Base-by-base conservation (phyloP, 2,888 invertebrate species). In the Linyphia triangularis region DNA sequence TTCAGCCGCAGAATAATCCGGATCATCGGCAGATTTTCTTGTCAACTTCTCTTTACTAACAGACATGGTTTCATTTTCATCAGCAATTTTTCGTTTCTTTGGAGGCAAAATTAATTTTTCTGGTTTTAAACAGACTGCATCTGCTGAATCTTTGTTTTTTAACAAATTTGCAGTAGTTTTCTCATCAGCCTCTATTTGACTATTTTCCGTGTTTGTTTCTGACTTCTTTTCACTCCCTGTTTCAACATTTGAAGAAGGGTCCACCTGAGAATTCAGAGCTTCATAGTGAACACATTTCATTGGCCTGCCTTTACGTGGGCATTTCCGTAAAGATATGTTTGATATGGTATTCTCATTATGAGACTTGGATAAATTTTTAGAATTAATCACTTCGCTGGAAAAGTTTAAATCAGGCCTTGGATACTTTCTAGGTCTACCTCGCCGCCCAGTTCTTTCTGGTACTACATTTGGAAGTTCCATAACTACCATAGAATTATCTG, bases 401-500 rank as follows among this genome's bases (percentile, higher is more conserved):
- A 28, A 1, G 24, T 19, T 37, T 16, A 13, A 13, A 40, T 33
- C 26, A 13, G 22, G 13, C 26, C 51, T 30, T 16, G 69, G 70
- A 69, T 59, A 70, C 40, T 85, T 85, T 40, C 85, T 67, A 1
- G 85, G 85, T 9, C 85, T 77, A 13, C 85, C 85, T 43, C 85
- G 43, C 16, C n/a, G 26, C 1, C 73, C 63, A 6, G 63, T 70
- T 30, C 28, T 75, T 9, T 13, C 28, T 51, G 43, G 7, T 2
- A 40, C 37, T 30, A 26, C n/a, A n/a, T n/a, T 33, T 16, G 33
- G 33, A 4, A 6, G 4, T 6, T 33, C 33, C 9, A 6, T 9
- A 4, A 33, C 4, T 33, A 6, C 33, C 9, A 9, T 9, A 33
- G 5, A 33, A n/a, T 57, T 57, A 57, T 57, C 57, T 7, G n/a